Evolutionary conservation across 2,797 vertebrate species (phyloP), one percentile per base, ranked within the genome.

Genomic region (Ataeniobius toweri): DNA sequence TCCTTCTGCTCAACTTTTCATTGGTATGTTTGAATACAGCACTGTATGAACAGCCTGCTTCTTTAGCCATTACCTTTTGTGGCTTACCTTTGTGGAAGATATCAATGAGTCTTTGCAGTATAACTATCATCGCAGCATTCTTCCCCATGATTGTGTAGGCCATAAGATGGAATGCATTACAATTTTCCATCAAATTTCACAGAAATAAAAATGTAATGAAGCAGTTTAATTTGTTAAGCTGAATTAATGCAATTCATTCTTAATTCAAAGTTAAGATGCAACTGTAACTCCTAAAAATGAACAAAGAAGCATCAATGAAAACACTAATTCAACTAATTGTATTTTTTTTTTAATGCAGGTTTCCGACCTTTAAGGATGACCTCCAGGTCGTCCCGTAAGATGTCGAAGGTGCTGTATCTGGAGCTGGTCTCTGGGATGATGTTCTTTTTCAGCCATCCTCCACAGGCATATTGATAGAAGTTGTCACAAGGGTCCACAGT

Each of bases 401-500:
- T 97, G 93, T 98, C 97, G 85, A 99, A 99, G 85, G 97, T 98
- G 93, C 97, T 97, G 83, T 99, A 97, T 90, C 96, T 95, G 39
- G 97, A 97, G 89, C 96, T 98, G 92, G 97, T 98, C 89, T 99
- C 98, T 0, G 98, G 98, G 89, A 99, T 98, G 89, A 98, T 92
- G 83, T 99, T 97, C 94, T 95, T 98, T 89, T 96, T 98, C 63
- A 99, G 87, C 98, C 98, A 99, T 48, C 98, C 97, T 85, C 98
- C 98, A 7, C 98, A 99, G 84, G 98, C 96, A 0, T 96, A 99
- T 86, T 98, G 96, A 91, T 98, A 99, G 83, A 99, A 99, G 92
- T 99, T 95, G 5, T 94, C 75, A 75, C 98, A 99, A 0, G 98
- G 98, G 68, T 97, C 84, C 77, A 89, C 91, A 0, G 84, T 94